Base-by-base conservation (phyloP, 1,140 invertebrate genomes). In the Cydia pomonella region DNA sequence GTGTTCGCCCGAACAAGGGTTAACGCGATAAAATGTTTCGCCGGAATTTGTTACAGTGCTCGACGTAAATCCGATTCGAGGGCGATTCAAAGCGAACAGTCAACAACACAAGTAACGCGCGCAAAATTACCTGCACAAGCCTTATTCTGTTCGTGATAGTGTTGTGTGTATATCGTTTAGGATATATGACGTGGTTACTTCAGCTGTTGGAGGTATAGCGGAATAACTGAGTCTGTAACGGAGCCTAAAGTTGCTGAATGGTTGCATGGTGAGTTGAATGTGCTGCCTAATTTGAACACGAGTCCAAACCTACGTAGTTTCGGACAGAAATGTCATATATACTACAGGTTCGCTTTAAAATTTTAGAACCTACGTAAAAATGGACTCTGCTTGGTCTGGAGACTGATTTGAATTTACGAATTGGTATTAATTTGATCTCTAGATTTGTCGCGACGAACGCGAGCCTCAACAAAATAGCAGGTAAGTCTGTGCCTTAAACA, bases 11-110 rank as follows among this genome's bases (percentile, higher is more conserved):
- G 27, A 38, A 69, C 64, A 69, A 69, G 64, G 64, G 64, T 69
- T 69, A 69, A 69, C 33, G 64, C 18, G 64, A 69, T 69, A 69
- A 69, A 69, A 69, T 69, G 64, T 69, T 69, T 29, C n/a, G 29
- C 29, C 16, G 64, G 64, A 41, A 38, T 69, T 69, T 69, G 27
- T 29, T 69, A 69, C 29, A 18, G 16, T 41, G 29, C n/a, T 21
- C 27, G 64, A 69, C 64, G 33, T 69, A 69, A 64, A 69, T 33
- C 27, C 64, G 16, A 69, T 69, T 69, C 29, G 13, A 33, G 64
- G 53, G 53, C 18, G 18, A 59, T 59, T 59, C 53, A 10, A 23
- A 59, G 53, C 53, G 21, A 23, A 59, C 53, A 23, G 10, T 10
- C 2, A 23, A 12, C 53, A 23, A 59, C 21, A 23, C 53, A n/a